Evolutionary conservation across 2,888 invertebrate species (phyloP), one percentile per base, ranked within the genome.

Genomic region (Lepetodrilus schrolli): DNA sequence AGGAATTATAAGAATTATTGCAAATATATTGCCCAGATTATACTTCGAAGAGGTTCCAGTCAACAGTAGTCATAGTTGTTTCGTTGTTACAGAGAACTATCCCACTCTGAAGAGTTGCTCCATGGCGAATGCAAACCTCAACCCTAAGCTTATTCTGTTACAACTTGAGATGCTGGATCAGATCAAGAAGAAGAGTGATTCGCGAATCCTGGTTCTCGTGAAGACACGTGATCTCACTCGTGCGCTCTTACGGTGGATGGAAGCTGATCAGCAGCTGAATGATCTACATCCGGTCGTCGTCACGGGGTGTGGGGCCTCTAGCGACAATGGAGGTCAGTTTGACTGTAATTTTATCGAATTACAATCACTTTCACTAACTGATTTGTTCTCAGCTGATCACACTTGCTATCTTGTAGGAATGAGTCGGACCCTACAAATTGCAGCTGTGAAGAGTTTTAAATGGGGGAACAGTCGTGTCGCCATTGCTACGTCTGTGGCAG

Each of bases 161-260:
- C 23, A 13, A 17, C 34, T 26, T 2, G n/a, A 30, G 10, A 58
- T 58, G 2, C 30, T 4, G 10, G 30, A 58, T 2, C 58, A 58
- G 58, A 30, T 58, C 58, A 30, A 30, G 10, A 8, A 58, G 34
- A 58, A 58, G 8, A 23, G 30, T 2, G 58, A 58, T 34, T 58
- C 58, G 0, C 7, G 58, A 1, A 58, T 58, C 58, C 23, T 58
- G n/a, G 58, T 58, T 5, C 58, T 58, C n/a, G 58, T 58, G 30
- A 23, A 58, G 10, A 58, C 58, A 58, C 58, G 58, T 58, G 26
- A 58, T 17, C 58, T 58, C 7, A 34, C 58, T 4, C 58, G 58
- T 0, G 58, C 58, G n/a, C 58, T 58, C 0, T 26, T 58, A 7
- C 30, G 34, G 13, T 58, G 58, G 58, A 58, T 58, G 58, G 13